Evolutionary conservation across 1,140 invertebrate genomes (phyloP).

Genomic region (Lordiphosa stackelbergi): DNA sequence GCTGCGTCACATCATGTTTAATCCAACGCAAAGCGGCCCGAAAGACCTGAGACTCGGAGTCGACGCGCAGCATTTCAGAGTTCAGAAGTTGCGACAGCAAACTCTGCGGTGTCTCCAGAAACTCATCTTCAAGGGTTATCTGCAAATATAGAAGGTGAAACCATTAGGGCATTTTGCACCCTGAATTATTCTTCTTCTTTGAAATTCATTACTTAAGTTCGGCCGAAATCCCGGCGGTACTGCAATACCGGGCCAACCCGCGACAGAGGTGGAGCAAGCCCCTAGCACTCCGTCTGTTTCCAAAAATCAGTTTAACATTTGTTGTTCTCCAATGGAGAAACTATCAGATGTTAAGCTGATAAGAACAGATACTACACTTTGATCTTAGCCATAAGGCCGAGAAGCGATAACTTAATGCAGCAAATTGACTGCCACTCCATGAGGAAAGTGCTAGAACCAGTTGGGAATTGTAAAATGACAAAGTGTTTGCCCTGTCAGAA

Average conservation of each 20-base stretch:
- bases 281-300: conserved; percentile 40
- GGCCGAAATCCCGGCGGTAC: conserved; percentile 77
- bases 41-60: conserved; percentile 95
- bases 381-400: conserved; percentile 79
- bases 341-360: conserved; percentile 84
- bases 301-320: conserved; percentile 36
- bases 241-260: conserved; percentile 78
- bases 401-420: conserved; percentile 63
- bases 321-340: conserved; percentile 35
- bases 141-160: no score
- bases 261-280: conserved; percentile 48
- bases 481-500: no score
- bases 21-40: conserved; percentile 95
- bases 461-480: no score
- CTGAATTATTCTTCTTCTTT: no score
- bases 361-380: conserved; percentile 82
- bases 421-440: no score
- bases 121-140: conserved; percentile 90
- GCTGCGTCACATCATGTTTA: conserved; percentile 86
- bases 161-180: no score
- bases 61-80: conserved; percentile 93
- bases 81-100: conserved; percentile 88
- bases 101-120: conserved; percentile 89
- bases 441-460: no score
- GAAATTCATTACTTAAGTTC: conserved; percentile 32